Evolutionary conservation across 2,113 vertebrate species (phyloP).

Genomic region (Paralichthys olivaceus): DNA sequence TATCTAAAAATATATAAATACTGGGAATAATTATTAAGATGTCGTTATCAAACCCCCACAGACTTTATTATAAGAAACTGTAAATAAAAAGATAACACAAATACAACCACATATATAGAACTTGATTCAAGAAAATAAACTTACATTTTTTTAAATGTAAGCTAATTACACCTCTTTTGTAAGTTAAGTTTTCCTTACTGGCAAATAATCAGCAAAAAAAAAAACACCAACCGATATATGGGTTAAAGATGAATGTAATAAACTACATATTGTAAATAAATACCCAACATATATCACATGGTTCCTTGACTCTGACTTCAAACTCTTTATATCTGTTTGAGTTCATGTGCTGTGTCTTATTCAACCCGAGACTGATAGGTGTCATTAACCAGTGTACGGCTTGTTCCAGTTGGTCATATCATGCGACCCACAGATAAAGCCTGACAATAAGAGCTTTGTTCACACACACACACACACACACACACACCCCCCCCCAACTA

Average conservation of each 20-base stretch:
- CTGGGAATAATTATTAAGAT: no score
- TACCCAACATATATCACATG: not conserved
- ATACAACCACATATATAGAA: no score
- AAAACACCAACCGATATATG: no score
- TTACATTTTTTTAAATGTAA: no score
- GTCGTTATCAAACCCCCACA: no score
- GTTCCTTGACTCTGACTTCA: not conserved
- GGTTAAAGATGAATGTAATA: no score
- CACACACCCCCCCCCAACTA: not conserved
- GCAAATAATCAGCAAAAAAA: no score
- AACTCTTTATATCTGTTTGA: not conserved
- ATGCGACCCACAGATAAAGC: conserved; percentile 47
- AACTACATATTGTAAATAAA: not conserved
- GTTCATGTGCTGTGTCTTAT: conserved; percentile 1
- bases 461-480: not conserved
- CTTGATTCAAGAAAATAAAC: no score
- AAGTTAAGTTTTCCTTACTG: no score
- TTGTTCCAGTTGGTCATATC: conserved; percentile 46
- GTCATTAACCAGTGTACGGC: conserved; percentile 32
- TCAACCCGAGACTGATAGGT: conserved; percentile 22
- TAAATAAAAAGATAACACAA: no score
- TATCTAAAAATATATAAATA: not conserved
- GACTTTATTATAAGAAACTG: no score
- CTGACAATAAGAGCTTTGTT: conserved; percentile 63
- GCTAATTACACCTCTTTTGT: no score